Evolutionary conservation across 23 tunicate genomes (phyloP), one percentile per base, ranked within the genome.

Genomic region (Ascidia mentula): DNA sequence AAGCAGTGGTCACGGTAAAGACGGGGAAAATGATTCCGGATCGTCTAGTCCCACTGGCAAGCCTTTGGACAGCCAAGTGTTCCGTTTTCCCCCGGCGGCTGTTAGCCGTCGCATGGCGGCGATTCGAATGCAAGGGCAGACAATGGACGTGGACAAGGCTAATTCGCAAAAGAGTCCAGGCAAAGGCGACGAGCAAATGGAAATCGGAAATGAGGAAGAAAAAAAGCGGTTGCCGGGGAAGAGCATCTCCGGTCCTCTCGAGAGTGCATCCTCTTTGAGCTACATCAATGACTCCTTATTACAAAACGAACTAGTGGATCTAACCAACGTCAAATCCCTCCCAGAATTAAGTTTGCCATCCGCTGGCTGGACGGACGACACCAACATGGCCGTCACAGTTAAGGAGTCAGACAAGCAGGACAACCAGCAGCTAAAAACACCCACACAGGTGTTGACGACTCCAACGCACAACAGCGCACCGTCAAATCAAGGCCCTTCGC

Each of bases 21-120:
- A 3, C 38, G 79, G 86, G 71, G 83, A 88, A 9, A 87, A 40
- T 2, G 72, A 46, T 34, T 40, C 70, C 1, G 77, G 88, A 1
- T 84, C 87, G 12, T 77, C 90, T 6, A 38, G 82, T 5, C 36
- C 79, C 7, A 76, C 36, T 33, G 46, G 85, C 5, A 86, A 86
- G 42, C 81, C 87, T 0, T 37, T 59, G 1, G 80, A 80, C 37
- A 80, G 84, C 31, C 85, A 81, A 59, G 87, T 91, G 31, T 91
- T 91, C 40, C 84, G 73, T 0, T 91, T 91, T 77, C 97, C 97
- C 0, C 97, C 97, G 8, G 60, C 97, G 0, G 86, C 86, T 72
- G 77, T 82, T 2, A 82, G 90, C 59, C 65, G 90, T 28, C 77
- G 87, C 1, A 24, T 73, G 32, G 97, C 97, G 24, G 97, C 90